Conservation (phyloP, 2,888 invertebrate genomes). For the Himalopsyche tibetana region DNA sequence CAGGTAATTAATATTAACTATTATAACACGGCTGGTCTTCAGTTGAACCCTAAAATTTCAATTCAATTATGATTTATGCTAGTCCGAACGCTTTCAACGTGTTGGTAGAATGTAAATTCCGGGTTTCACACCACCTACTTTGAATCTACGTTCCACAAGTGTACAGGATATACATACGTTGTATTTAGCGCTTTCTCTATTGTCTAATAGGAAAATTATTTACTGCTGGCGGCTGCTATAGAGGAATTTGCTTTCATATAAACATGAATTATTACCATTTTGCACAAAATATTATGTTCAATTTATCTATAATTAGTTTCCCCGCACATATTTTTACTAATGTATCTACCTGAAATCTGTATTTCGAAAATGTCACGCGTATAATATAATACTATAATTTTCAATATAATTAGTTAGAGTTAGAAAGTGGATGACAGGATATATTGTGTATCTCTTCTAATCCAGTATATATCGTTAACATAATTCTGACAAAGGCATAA, state of each 20-base stretch:
- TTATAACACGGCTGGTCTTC: conserved; percentile 4
- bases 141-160: background rate
- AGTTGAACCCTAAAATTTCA: conserved; percentile 6
- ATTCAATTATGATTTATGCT: conserved; percentile 16
- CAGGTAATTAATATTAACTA: background rate
- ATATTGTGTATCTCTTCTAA: no score
- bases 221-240: conserved; percentile 8
- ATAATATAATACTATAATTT: no score
- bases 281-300: background rate
- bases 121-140: background rate
- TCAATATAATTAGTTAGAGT: no score
- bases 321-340: no score
- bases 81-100: background rate
- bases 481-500: no score
- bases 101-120: conserved; percentile 15
- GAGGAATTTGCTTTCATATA: conserved; percentile 2
- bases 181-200: background rate
- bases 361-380: no score
- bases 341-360: no score
- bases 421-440: no score
- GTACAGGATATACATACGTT: background rate
- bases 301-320: background rate
- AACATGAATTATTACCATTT: background rate
- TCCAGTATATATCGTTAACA: no score
- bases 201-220: conserved; percentile 31